Conservation (phyloP, 2,113 vertebrate genomes). For the Hipposideros armiger region DNA sequence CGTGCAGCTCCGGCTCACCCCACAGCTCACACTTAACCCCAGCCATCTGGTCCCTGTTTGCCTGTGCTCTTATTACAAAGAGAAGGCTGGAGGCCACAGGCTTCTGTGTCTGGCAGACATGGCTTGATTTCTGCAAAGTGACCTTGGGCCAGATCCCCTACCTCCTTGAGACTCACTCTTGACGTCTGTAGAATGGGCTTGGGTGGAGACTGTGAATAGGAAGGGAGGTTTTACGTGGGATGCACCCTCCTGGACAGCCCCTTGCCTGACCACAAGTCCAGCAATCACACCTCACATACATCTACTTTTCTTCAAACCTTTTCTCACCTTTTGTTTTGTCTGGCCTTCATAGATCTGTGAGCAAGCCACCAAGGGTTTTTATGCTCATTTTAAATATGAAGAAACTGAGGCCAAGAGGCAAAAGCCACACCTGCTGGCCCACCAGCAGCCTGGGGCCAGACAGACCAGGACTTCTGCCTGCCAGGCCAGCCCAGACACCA, state of each 20-base stretch:
- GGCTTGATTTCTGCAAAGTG: not conserved
- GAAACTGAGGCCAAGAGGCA: not conserved
- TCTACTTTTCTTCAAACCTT: not conserved
- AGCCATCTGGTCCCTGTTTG: not conserved
- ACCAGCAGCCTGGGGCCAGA: not conserved
- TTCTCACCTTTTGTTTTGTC: not conserved
- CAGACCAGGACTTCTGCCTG: not conserved
- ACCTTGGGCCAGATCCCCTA: not conserved
- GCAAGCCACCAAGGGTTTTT: not conserved
- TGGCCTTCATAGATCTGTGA: not conserved
- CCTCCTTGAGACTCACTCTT: not conserved
- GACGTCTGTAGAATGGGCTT: not conserved
- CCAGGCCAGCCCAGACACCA: not conserved
- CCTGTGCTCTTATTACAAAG: not conserved
- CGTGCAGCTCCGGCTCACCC: not conserved
- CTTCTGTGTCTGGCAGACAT: not conserved
- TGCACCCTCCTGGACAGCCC: not conserved
- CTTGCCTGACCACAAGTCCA: not conserved
- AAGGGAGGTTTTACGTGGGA: not conserved
- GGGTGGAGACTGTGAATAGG: not conserved
- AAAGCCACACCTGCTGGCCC: not conserved
- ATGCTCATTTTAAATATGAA: slow-evolving; percentile 27
- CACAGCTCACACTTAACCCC: not conserved
- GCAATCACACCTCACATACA: not conserved
- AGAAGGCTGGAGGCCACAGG: accelerated